Conservation (phyloP, 1,140 invertebrate species). For the Harlomillsia oculata region DNA sequence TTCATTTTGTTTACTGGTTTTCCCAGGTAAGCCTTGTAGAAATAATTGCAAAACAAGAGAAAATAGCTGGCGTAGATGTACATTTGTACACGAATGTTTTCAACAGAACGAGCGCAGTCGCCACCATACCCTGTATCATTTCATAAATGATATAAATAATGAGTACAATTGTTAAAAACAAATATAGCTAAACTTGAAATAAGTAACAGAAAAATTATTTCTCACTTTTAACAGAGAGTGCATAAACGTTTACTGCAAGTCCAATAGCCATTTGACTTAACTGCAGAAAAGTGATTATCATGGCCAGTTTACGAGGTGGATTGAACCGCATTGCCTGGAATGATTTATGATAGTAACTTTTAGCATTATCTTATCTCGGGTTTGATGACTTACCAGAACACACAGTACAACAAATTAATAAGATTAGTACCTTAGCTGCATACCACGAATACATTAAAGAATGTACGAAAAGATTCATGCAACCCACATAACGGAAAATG, state of each 20-base stretch:
- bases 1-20: background rate
- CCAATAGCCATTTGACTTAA: conserved; percentile 19
- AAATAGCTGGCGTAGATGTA: conserved; percentile 3
- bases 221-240: conserved; percentile 3
- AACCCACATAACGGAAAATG: background rate
- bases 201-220: background rate
- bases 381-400: background rate
- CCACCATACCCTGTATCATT: background rate
- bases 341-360: background rate
- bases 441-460: conserved; percentile 21
- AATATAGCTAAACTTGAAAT: too few relatives aligned
- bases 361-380: background rate
- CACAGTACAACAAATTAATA: background rate
- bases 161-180: background rate
- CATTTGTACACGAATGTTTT: background rate
- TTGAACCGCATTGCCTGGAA: conserved; percentile 14
- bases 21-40: conserved; percentile 7
- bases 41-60: conserved; percentile 2
- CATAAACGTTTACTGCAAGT: conserved; percentile 3
- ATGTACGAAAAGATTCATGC: conserved; percentile 10
- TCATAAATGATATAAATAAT: too few relatives aligned
- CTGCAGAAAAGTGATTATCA: conserved; percentile 12
- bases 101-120: background rate
- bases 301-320: conserved; percentile 8
- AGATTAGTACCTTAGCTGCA: conserved; percentile 7